phyloP scores from a whole-genome alignment of 2,113 vertebrate species.

The Cepphus grylle region DNA sequence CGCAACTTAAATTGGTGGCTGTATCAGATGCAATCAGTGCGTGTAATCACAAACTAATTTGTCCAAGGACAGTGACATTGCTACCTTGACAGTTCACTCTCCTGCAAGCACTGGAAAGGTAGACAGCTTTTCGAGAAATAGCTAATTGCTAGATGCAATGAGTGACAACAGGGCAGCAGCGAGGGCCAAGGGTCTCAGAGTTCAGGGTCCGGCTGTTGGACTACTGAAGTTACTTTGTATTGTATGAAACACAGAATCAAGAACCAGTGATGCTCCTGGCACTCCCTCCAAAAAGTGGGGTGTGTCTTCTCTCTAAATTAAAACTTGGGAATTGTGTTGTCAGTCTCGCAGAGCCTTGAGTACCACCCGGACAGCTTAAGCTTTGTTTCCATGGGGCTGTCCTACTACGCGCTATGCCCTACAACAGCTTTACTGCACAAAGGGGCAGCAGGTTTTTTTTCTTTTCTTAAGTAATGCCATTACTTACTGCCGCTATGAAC shows the following conservation, averaged over 20 bases:
- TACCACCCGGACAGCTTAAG: neutral
- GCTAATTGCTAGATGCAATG: neutral
- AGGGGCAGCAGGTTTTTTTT: neutral
- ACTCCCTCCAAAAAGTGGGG: neutral
- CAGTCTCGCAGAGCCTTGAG: neutral
- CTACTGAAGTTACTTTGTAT: neutral
- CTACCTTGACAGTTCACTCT: neutral
- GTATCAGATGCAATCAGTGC: neutral
- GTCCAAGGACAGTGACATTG: neutral
- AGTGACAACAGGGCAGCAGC: neutral
- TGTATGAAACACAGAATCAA: neutral
- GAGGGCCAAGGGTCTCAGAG: neutral
- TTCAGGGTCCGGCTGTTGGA: neutral
- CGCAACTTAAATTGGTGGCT: neutral
- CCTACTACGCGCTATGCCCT: neutral
- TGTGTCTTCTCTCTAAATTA: neutral
- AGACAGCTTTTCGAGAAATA: neutral
- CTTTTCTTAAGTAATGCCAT: neutral
- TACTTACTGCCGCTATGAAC: neutral
- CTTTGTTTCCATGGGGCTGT: neutral
- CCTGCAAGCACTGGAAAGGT: neutral
- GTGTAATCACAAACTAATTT: neutral
- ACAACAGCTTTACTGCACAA: neutral
- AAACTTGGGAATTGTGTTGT: neutral
- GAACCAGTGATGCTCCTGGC: neutral